phyloP scores from a whole-genome alignment of 2,888 invertebrate species.

The Aphrophora alni region DNA sequence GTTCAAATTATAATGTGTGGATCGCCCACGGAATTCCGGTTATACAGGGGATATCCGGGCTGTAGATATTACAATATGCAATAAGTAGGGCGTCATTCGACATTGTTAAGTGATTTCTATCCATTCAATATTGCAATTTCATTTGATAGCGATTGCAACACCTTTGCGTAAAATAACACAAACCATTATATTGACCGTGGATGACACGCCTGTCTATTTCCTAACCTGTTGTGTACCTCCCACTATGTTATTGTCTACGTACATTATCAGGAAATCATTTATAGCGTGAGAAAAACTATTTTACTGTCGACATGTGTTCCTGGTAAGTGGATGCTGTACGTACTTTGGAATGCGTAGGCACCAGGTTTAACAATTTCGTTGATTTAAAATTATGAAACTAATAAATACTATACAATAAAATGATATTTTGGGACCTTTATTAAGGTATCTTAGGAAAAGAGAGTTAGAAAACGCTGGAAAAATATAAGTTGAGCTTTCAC shows the following conservation, averaged over 20 bases:
- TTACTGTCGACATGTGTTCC: too few species aligned
- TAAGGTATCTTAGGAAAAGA: too few species aligned
- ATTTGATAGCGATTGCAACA: not conserved
- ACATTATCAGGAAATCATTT: not conserved
- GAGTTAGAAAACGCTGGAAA: too few species aligned
- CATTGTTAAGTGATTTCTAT: not conserved
- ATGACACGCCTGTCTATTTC: not conserved
- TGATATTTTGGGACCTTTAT: too few species aligned
- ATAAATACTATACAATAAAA: too few species aligned
- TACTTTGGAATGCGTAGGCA: not conserved
- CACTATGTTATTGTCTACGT: not conserved
- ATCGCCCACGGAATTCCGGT: constrained; percentile 44
- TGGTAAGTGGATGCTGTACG: too few species aligned
- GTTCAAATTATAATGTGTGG: constrained; percentile 43
- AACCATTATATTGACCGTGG: not conserved
- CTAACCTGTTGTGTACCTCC: not conserved
- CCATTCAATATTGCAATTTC: not conserved
- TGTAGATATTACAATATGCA: constrained; percentile 20
- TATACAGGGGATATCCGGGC: constrained; percentile 37
- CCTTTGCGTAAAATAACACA: not conserved
- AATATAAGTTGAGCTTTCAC: too few species aligned
- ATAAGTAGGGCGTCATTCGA: constrained; percentile 11
- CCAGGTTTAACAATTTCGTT: too few species aligned
- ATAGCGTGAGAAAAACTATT: not conserved
- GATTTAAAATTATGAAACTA: too few species aligned